phyloP scores from a whole-genome alignment of 2,113 vertebrate genomes.

The Procapra przewalskii region DNA sequence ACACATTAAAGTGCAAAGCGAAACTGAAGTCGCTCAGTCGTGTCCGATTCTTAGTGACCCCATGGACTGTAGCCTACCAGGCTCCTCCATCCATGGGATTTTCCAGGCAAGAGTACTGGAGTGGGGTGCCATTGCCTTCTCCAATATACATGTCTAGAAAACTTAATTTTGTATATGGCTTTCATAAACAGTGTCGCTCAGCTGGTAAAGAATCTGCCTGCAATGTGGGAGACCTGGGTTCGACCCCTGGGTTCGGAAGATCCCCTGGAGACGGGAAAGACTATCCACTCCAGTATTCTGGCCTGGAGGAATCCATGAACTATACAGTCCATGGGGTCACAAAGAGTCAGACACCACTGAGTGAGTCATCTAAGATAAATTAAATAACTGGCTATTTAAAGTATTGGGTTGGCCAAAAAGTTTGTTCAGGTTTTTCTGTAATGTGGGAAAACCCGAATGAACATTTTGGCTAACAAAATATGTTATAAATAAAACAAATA shows the following conservation, averaged over 20 bases:
- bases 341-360: neutral
- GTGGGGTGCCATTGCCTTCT: too few relatives aligned
- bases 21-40: too few relatives aligned
- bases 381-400: neutral
- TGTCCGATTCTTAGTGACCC: too few relatives aligned
- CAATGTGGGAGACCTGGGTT: neutral
- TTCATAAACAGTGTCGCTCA: neutral
- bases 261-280: neutral
- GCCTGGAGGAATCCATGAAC: neutral
- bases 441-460: neutral
- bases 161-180: neutral
- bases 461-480: neutral
- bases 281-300: neutral
- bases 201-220: neutral
- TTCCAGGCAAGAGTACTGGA: too few relatives aligned
- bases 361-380: neutral
- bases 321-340: neutral
- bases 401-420: neutral
- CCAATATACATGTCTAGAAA: neutral
- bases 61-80: too few relatives aligned
- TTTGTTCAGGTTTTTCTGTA: neutral
- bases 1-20: too few relatives aligned
- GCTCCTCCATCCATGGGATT: too few relatives aligned
- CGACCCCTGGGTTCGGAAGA: neutral
- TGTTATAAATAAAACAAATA: neutral